Conservation (phyloP, 2,888 invertebrate species). For the Ypsolopha scabrella region DNA sequence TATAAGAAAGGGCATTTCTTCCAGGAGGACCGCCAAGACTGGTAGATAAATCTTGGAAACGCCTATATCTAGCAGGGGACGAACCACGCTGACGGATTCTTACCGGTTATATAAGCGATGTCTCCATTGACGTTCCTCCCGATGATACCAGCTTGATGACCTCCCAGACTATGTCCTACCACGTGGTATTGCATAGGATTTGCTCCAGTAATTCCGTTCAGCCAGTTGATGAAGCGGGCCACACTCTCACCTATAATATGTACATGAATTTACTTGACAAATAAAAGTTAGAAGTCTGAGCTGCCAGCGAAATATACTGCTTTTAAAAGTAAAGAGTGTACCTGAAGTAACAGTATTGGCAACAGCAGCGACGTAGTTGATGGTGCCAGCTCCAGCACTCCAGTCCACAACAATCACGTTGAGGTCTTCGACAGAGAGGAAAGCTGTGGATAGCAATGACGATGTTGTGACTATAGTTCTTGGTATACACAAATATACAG, state of each 20-base stretch:
- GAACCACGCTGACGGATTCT: no score
- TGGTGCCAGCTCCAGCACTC: constrained; percentile 8
- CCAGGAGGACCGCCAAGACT: no score
- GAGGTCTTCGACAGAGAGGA: constrained; percentile 11
- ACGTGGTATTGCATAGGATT: constrained; percentile 2
- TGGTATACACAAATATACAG: no score
- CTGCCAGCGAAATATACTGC: no score
- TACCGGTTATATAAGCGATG: constrained; percentile 26
- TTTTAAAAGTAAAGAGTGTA: neutral
- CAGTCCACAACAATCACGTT: constrained; percentile 14
- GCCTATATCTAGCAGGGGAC: no score
- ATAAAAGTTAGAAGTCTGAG: no score
- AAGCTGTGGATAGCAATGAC: neutral
- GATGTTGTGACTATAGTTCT: no score
- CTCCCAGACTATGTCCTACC: constrained; percentile 4
- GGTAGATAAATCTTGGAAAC: no score
- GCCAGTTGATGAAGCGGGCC: constrained; percentile 5
- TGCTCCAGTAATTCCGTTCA: neutral
- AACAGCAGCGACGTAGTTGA: constrained; percentile 16
- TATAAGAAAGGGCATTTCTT: no score
- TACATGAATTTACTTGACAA: no score
- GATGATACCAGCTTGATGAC: constrained; percentile 1
- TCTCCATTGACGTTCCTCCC: constrained; percentile 14
- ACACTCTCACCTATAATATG: neutral
- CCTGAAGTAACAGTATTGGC: constrained; percentile 8